Conservation (phyloP, 2,113 vertebrate species). For the Heloderma charlesbogerti region DNA sequence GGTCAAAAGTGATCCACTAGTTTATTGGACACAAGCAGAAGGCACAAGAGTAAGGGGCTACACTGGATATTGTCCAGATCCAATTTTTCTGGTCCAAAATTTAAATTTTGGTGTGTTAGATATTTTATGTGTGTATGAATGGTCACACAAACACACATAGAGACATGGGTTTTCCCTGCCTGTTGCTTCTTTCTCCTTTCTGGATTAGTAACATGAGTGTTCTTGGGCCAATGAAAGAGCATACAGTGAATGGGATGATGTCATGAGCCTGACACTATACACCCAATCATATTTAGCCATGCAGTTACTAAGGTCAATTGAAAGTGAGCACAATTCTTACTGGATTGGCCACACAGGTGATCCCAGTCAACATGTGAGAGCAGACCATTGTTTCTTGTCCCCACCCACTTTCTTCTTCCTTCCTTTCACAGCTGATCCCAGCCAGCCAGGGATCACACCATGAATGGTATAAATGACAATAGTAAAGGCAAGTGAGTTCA, state of each 20-base stretch:
- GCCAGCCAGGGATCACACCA: too few relatives aligned
- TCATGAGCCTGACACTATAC: background rate
- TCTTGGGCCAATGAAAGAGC: too few relatives aligned
- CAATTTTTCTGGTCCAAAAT: background rate
- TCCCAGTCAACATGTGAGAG: too few relatives aligned
- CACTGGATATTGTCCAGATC: constrained; percentile 2
- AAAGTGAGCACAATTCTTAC: constrained; percentile 72
- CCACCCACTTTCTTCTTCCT: too few relatives aligned
- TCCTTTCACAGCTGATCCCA: too few relatives aligned
- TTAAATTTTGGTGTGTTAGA: background rate
- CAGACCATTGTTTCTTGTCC: too few relatives aligned
- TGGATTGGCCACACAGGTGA: too few relatives aligned
- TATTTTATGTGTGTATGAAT: background rate
- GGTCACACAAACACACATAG: background rate
- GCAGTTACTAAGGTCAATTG: constrained; percentile 66
- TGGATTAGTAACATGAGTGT: too few relatives aligned
- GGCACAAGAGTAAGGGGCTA: background rate
- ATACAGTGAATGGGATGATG: too few relatives aligned
- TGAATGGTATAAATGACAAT: too few relatives aligned
- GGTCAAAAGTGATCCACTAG: constrained; percentile 48
- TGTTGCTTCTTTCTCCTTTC: background rate
- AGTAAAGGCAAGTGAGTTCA: too few relatives aligned
- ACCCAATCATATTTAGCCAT: constrained; percentile 68
- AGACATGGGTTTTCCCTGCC: too few relatives aligned
- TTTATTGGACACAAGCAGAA: background rate